Percentiles rank a stretch among this genome's conserved stretches.
These are phyloP conservation scores for Ciona savignyi DNA, from an alignment of 23 tunicate species.

Conservation along the genomic window DNA sequence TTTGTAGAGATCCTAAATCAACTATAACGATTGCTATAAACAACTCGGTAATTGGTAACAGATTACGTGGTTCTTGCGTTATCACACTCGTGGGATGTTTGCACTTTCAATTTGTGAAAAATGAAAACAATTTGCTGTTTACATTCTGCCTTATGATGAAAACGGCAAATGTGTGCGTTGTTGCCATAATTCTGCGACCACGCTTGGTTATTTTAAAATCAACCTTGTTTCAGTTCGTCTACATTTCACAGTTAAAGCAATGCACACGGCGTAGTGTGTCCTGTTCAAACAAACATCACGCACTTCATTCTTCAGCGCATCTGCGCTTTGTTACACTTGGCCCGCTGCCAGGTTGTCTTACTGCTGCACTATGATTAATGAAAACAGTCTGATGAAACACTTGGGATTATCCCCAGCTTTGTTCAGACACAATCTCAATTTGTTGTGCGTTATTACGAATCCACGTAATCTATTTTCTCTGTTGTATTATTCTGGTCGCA, in stretches of 20 bases:
- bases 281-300: not conserved
- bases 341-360: not conserved
- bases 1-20: too few relatives aligned
- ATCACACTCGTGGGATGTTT: not conserved
- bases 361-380: not conserved
- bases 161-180: too few relatives aligned
- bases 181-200: not conserved
- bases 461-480: not conserved
- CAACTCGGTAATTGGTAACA: not conserved
- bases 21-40: too few relatives aligned
- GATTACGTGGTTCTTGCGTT: not conserved
- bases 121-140: too few relatives aligned
- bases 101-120: too few relatives aligned
- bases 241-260: too few relatives aligned
- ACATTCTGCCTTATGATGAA: too few relatives aligned
- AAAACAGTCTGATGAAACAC: not conserved
- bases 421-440: not conserved
- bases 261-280: not conserved
- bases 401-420: not conserved
- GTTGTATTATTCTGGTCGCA: not conserved
- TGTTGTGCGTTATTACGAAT: not conserved
- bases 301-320: not conserved
- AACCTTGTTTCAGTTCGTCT: not conserved
- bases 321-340: not conserved
- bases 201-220: not conserved